Percentiles rank a stretch among this genome's conserved stretches.
Conservation (phyloP, 2,113 vertebrate genomes). For the Copsychus sechellarum region DNA sequence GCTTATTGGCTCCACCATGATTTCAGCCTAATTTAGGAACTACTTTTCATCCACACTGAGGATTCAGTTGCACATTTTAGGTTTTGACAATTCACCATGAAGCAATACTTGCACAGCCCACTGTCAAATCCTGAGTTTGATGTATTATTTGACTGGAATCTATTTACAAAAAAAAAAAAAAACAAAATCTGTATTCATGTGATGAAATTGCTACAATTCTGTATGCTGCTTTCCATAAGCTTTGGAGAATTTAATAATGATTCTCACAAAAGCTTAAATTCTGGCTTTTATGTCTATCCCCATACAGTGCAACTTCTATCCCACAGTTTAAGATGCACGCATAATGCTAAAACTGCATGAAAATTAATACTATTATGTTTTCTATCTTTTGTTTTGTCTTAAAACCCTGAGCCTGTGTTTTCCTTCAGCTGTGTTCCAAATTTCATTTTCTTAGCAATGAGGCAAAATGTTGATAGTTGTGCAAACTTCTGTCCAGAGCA, state of each 20-base stretch:
- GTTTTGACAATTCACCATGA: neutral
- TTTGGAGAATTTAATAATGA: neutral
- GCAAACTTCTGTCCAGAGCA: neutral
- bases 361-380: neutral
- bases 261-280: neutral
- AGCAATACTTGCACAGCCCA: neutral
- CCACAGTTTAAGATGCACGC: neutral
- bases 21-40: neutral
- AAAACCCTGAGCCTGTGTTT: neutral
- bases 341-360: neutral
- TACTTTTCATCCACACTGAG: neutral
- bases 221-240: neutral
- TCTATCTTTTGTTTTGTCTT: neutral
- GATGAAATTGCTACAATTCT: neutral
- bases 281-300: neutral
- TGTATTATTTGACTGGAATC: neutral
- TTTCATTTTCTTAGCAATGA: neutral
- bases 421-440: neutral
- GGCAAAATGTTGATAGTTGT: neutral
- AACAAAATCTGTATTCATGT: neutral
- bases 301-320: neutral
- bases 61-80: neutral
- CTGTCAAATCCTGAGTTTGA: neutral
- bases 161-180: neutral
- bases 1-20: neutral